Conservation (phyloP, 2,113 vertebrate genomes). For the Delphinus delphis region DNA sequence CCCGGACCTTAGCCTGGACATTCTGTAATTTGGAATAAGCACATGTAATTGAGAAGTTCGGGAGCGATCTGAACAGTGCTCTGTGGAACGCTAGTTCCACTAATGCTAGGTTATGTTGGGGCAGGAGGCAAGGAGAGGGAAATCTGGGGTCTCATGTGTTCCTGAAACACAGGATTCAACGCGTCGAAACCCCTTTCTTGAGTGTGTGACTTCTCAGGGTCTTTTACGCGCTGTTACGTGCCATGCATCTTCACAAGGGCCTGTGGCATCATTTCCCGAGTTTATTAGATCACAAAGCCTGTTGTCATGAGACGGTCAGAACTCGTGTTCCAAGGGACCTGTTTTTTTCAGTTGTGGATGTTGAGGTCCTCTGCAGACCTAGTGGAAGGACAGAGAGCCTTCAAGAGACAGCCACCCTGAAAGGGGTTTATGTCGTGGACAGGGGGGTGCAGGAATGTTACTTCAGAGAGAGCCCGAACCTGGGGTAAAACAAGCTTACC, state of each 20-base stretch:
- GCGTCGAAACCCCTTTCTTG: neutral
- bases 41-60: neutral
- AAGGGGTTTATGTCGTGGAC: accelerated
- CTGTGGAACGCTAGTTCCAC: neutral
- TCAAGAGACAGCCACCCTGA: neutral
- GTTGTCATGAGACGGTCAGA: neutral
- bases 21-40: neutral
- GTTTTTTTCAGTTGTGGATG: neutral
- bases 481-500: neutral
- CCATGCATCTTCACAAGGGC: neutral
- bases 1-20: neutral
- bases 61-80: neutral
- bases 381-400: neutral
- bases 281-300: neutral
- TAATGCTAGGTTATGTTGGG: neutral
- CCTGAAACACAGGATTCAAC: neutral
- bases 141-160: neutral
- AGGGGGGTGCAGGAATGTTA: neutral
- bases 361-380: neutral
- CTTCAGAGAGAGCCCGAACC: neutral
- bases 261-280: neutral
- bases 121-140: accelerated
- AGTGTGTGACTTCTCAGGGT: neutral
- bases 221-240: neutral
- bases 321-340: neutral